Conservation (phyloP, 64 coral and sea anemone genomes). For the Pachyseris speciosa region DNA sequence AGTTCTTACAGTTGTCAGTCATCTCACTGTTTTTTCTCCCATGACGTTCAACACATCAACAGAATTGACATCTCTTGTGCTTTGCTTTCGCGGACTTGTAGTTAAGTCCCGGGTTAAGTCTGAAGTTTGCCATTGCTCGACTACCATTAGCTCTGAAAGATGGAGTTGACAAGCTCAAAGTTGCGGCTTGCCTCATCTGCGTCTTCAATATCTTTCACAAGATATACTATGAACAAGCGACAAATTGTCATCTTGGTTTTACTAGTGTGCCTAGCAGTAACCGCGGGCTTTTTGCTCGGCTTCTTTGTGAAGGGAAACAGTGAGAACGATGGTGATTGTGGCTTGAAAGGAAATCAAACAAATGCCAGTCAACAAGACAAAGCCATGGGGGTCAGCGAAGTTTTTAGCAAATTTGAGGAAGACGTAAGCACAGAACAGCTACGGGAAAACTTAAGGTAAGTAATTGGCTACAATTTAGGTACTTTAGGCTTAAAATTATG, state of each 20-base stretch:
- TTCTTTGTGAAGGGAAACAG: constrained; percentile 18
- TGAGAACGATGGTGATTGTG: not conserved
- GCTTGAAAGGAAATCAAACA: not conserved
- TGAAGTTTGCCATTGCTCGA: not conserved
- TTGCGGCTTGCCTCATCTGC: not conserved
- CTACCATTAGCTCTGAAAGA: not conserved
- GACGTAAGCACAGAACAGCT: not conserved
- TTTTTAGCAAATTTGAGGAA: not conserved
- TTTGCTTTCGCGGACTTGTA: not conserved
- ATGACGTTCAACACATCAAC: not conserved
- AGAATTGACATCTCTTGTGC: not conserved
- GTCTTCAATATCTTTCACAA: not conserved
- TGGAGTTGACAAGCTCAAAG: constrained; percentile 25
- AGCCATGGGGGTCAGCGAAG: not conserved
- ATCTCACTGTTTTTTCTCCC: not conserved
- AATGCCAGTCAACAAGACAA: not conserved
- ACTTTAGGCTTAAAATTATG: not conserved
- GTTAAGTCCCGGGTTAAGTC: no score
- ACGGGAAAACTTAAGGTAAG: constrained; percentile 13
- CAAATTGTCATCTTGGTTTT: not conserved
- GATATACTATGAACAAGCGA: not conserved
- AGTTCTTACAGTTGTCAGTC: no score
- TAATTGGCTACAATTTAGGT: not conserved
- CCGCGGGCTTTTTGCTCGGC: constrained; percentile 8
- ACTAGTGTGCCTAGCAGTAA: not conserved